phyloP scores from a whole-genome alignment of 2,888 invertebrate genomes.

The Catocala fraxini region DNA sequence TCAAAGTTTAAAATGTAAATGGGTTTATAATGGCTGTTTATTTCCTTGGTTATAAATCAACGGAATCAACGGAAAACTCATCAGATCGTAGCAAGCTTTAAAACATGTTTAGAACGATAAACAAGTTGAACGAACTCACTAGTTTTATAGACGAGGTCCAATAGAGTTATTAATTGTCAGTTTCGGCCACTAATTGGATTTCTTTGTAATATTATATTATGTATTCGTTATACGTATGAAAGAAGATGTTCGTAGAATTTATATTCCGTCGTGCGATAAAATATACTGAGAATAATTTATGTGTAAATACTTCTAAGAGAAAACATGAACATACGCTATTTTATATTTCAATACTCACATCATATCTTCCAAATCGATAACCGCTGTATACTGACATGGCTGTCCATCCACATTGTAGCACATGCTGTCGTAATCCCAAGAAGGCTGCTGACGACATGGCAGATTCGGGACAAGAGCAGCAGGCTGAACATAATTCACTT shows the following conservation, averaged over 20 bases:
- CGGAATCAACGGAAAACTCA: conserved; percentile 22
- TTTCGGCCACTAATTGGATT: conserved; percentile 24
- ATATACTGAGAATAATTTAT: too few species aligned
- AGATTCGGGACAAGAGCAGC: conserved; percentile 63
- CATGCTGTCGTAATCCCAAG: conserved; percentile 89
- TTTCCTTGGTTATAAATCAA: conserved; percentile 26
- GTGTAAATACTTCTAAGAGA: too few species aligned
- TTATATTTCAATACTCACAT: conserved; percentile 88
- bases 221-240: background rate
- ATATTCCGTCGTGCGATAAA: too few species aligned
- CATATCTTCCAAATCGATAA: conserved; percentile 92
- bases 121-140: conserved; percentile 37
- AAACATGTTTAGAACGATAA: conserved; percentile 23
- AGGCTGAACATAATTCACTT: conserved; percentile 53
- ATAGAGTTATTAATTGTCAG: conserved; percentile 11
- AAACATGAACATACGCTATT: background rate
- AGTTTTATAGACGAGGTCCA: conserved; percentile 9
- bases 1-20: conserved; percentile 22
- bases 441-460: conserved; percentile 82
- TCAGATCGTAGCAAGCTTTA: conserved; percentile 28
- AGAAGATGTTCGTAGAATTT: too few species aligned
- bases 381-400: conserved; percentile 90
- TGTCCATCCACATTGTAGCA: conserved; percentile 90
- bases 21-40: conserved; percentile 21
- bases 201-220: conserved; percentile 15